phyloP scores from a whole-genome alignment of 1,140 invertebrate genomes.

The Lepidostoma basale region DNA sequence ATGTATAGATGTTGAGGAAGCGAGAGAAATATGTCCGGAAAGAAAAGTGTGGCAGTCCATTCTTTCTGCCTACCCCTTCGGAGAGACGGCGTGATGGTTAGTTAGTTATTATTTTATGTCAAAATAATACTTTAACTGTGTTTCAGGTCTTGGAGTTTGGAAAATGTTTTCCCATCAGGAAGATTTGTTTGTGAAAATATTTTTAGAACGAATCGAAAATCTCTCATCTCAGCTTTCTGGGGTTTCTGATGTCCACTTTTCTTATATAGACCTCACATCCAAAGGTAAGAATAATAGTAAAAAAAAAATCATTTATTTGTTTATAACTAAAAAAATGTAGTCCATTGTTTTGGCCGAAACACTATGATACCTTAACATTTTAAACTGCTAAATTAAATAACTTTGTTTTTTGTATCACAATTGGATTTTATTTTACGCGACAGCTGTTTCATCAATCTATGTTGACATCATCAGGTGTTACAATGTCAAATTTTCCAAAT shows the following conservation, averaged over 20 bases:
- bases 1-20: no score
- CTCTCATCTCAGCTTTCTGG: slow-evolving; percentile 51
- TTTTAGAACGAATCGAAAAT: slow-evolving; percentile 53
- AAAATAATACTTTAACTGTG: background rate
- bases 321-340: background rate
- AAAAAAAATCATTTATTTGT: background rate
- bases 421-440: no score
- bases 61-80: no score
- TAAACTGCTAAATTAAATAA: no score
- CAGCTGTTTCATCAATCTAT: no score
- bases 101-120: background rate
- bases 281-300: slow-evolving; percentile 32
- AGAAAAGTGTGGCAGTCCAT: no score
- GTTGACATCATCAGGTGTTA: no score
- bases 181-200: slow-evolving; percentile 57
- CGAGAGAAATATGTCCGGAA: no score
- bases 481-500: no score
- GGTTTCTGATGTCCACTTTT: slow-evolving; percentile 59
- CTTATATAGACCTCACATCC: slow-evolving; percentile 49
- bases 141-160: slow-evolving; percentile 60
- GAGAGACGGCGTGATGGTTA: background rate
- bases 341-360: no score
- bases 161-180: slow-evolving; percentile 55
- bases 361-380: no score
- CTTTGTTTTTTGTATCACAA: no score